Evolutionary conservation across 2,797 vertebrate genomes (phyloP).

Genomic region (Sebastes reedi): DNA sequence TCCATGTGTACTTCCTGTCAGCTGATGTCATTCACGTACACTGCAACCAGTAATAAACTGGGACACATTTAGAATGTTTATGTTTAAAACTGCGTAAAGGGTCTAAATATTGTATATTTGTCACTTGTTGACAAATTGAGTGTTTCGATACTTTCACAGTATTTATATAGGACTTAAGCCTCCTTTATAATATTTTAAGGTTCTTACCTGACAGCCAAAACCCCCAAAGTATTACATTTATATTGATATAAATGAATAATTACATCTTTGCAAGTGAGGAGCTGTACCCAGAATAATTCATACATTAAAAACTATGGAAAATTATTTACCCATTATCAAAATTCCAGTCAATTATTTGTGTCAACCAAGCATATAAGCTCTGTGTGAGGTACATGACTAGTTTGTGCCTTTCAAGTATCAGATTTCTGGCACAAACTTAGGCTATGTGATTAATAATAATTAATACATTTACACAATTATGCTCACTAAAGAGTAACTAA

Average conservation of each 20-base stretch:
- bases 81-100: too few species aligned
- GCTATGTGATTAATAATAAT: not conserved
- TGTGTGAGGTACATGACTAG: not conserved
- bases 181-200: too few species aligned
- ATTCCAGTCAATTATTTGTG: not conserved
- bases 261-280: not conserved
- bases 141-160: too few species aligned
- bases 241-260: not conserved
- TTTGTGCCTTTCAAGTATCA: too few species aligned
- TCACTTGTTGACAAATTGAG: too few species aligned
- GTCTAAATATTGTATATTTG: too few species aligned
- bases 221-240: not conserved
- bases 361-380: not conserved
- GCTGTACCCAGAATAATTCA: not conserved
- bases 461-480: not conserved
- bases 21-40: too few species aligned
- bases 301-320: not conserved
- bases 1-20: too few species aligned
- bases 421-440: not conserved
- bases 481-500: not conserved
- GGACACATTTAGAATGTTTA: too few species aligned
- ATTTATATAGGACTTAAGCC: too few species aligned
- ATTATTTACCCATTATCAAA: not conserved
- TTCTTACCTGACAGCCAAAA: not conserved
- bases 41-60: too few species aligned